Evolutionary conservation across 2,797 vertebrate species (phyloP).

Genomic region (Eulemur coronatus): DNA sequence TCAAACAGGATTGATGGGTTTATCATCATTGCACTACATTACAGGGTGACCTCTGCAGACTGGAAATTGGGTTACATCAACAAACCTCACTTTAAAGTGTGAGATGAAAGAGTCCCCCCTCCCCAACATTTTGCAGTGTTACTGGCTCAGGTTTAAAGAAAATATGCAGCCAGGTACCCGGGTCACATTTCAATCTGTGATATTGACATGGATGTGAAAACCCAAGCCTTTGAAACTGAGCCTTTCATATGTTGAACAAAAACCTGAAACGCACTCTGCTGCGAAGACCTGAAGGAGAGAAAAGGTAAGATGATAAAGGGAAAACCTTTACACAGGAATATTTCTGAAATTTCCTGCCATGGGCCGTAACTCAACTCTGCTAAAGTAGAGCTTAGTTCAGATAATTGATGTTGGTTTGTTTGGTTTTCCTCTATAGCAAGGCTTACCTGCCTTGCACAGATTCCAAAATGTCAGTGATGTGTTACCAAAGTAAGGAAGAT

Average conservation of each 20-base stretch:
- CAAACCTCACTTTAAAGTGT: constrained; percentile 84
- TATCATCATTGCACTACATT: constrained; percentile 78
- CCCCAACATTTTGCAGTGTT: constrained; percentile 76
- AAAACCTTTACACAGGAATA: constrained; percentile 62
- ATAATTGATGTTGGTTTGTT: constrained; percentile 68
- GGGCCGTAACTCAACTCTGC: constrained; percentile 70
- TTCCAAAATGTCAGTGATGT: constrained; percentile 48
- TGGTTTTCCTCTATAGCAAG: constrained; percentile 52
- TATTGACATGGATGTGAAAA: constrained; percentile 83
- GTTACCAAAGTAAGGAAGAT: constrained; percentile 46
- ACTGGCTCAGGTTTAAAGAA: constrained; percentile 88
- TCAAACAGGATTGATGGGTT: constrained; percentile 79
- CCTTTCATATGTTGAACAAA: constrained; percentile 81
- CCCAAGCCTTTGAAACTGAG: constrained; percentile 87
- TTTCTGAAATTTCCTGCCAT: constrained; percentile 70
- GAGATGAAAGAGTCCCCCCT: constrained; percentile 85
- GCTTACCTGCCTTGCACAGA: constrained; percentile 52
- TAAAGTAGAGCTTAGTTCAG: constrained; percentile 71
- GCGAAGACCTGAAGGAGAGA: constrained; percentile 78
- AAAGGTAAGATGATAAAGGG: constrained; percentile 82
- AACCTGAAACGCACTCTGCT: constrained; percentile 75
- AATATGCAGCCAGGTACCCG: constrained; percentile 84
- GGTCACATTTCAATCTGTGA: constrained; percentile 84
- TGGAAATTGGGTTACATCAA: constrained; percentile 89
- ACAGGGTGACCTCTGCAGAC: constrained; percentile 87